phyloP scores from a whole-genome alignment of 2,113 vertebrate species.

The Ceuthmochares aereus region DNA sequence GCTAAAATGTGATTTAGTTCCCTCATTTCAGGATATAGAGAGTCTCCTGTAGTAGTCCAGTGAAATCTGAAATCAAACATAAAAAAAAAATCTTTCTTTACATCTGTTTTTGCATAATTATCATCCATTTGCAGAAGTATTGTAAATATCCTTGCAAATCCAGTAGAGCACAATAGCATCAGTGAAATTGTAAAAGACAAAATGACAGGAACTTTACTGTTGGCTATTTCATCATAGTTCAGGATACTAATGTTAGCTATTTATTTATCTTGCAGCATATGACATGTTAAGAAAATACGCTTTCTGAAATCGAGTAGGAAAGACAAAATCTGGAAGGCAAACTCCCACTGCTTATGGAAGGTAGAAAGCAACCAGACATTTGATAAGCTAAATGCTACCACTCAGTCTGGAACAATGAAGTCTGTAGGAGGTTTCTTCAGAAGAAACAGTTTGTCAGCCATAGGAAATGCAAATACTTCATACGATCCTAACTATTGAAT shows the following conservation, averaged over 20 bases:
- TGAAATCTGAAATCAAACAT: not conserved
- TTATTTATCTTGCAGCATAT: not conserved
- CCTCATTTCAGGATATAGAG: not conserved
- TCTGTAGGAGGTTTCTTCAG: not conserved
- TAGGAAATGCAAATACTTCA: not conserved
- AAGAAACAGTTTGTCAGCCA: not conserved
- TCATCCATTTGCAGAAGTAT: not conserved
- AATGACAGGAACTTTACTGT: not conserved
- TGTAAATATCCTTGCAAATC: not conserved
- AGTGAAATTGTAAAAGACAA: not conserved
- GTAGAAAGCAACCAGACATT: not conserved
- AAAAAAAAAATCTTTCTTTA: not conserved
- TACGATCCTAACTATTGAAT: not conserved
- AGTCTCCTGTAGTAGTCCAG: not conserved
- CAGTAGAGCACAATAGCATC: not conserved
- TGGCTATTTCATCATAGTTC: not conserved
- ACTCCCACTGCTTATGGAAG: not conserved
- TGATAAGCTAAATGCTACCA: not conserved
- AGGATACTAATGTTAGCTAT: not conserved
- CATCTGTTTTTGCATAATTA: not conserved
- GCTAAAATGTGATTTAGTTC: not conserved
- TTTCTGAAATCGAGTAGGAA: not conserved
- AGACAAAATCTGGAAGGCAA: not conserved
- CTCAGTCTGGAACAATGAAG: not conserved
- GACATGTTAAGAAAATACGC: not conserved